Conservation (phyloP, 2,797 vertebrate genomes). For the Phoebastria nigripes region DNA sequence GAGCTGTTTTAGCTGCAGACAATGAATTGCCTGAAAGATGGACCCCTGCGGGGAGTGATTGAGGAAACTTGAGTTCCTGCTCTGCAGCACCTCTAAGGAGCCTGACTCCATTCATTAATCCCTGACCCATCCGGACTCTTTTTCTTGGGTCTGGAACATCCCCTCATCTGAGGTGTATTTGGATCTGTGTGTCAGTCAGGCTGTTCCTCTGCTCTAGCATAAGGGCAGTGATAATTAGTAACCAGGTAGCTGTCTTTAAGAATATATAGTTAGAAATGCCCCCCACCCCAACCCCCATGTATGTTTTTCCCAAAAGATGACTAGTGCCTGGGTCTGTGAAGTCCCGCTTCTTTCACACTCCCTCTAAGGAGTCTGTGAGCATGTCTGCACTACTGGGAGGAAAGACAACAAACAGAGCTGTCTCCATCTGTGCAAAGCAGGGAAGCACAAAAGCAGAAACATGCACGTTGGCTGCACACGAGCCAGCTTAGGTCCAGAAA, state of each 20-base stretch:
- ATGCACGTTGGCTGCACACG: neutral
- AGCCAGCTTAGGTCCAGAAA: neutral
- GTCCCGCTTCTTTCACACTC: neutral
- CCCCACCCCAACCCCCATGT: neutral
- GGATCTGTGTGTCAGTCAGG: neutral
- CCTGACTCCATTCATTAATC: neutral
- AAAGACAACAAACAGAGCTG: neutral
- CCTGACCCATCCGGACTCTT: neutral
- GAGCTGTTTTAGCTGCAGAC: neutral
- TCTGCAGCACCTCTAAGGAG: neutral
- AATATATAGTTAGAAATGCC: neutral
- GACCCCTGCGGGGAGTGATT: neutral
- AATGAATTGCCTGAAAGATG: neutral
- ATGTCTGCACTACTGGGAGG: neutral
- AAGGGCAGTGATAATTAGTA: neutral
- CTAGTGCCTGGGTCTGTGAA: neutral
- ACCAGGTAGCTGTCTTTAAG: neutral
- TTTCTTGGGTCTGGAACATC: neutral
- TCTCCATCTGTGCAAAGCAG: conserved; percentile 23
- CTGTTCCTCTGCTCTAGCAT: neutral
- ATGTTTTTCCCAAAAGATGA: neutral
- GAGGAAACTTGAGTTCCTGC: neutral
- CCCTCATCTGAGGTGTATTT: neutral
- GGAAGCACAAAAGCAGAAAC: neutral
- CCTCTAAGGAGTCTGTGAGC: neutral